These are phyloP conservation scores for Chaetophractus vellerosus DNA, from an alignment of 2,797 vertebrate genomes.

Conservation along the genomic window DNA sequence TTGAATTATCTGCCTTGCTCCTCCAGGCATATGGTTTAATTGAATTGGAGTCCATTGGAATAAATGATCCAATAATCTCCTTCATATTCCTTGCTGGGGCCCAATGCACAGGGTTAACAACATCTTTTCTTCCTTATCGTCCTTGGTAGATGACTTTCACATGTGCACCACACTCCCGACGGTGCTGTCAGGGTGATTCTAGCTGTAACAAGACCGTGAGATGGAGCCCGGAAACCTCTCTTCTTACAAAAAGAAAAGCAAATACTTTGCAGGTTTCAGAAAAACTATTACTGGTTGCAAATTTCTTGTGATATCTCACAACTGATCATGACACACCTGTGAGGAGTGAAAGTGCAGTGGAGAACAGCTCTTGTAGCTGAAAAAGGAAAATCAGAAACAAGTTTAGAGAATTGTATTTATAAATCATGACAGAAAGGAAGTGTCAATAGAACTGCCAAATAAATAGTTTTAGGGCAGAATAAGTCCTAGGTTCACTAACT, in stretches of 20 bases:
- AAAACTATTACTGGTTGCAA: constrained; percentile 67
- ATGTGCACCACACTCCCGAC: neutral
- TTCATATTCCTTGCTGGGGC: neutral
- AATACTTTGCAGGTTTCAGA: constrained; percentile 62
- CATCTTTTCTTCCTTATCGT: neutral
- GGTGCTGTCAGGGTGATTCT: constrained; percentile 37
- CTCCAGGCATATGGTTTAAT: constrained; percentile 3
- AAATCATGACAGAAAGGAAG: constrained; percentile 70
- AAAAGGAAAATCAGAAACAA: constrained; percentile 59
- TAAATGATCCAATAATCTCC: constrained; percentile 48
- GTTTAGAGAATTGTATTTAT: constrained; percentile 70
- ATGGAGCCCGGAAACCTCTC: constrained; percentile 44
- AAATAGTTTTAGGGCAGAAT: constrained; percentile 73
- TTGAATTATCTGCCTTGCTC: constrained; percentile 16
- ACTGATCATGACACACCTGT: constrained; percentile 36
- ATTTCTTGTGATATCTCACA: constrained; percentile 79
- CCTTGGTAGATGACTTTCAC: constrained; percentile 40
- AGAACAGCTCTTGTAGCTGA: constrained; percentile 32
- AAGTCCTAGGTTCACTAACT: constrained; percentile 71
- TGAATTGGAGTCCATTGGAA: constrained; percentile 50
- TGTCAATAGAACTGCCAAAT: constrained; percentile 50
- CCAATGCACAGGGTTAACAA: neutral
- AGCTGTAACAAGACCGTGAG: constrained; percentile 40
- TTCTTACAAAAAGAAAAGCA: constrained; percentile 61
- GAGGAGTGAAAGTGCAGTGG: neutral